Conservation (phyloP, 2,888 invertebrate species). For the Dioctria rufipes region DNA sequence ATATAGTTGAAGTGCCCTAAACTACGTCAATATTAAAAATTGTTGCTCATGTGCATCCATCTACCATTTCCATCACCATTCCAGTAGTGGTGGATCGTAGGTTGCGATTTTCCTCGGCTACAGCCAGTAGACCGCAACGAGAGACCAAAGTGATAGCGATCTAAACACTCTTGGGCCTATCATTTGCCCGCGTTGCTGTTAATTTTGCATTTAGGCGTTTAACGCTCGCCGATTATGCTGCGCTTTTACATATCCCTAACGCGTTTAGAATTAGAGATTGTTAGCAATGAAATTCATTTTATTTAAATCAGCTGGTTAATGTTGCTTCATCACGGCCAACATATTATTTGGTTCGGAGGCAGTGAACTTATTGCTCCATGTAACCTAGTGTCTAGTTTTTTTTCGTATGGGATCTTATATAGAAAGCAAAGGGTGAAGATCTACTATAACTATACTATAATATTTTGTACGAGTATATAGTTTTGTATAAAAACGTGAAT, state of each 20-base stretch:
- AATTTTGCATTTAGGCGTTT: neutral
- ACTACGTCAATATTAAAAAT: conserved; percentile 39
- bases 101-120: conserved; percentile 10
- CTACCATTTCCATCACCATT: neutral
- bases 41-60: conserved; percentile 40
- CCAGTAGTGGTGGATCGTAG: no score
- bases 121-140: conserved; percentile 2
- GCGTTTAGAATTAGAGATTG: conserved; percentile 2
- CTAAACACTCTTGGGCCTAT: neutral
- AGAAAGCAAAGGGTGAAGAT: no score
- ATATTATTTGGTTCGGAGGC: neutral
- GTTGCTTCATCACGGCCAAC: neutral
- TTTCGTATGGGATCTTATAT: no score
- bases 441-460: no score
- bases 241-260: neutral
- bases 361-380: no score
- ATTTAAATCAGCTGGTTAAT: neutral
- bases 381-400: no score
- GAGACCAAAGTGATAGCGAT: neutral
- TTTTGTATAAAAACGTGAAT: no score
- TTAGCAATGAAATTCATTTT: conserved; percentile 3
- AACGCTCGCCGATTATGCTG: neutral
- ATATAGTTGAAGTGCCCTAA: neutral
- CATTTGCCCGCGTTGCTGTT: conserved; percentile 1
- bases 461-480: no score